These are phyloP conservation scores for Nycteola revayana DNA, from an alignment of 2,888 invertebrate species.

Conservation along the genomic window DNA sequence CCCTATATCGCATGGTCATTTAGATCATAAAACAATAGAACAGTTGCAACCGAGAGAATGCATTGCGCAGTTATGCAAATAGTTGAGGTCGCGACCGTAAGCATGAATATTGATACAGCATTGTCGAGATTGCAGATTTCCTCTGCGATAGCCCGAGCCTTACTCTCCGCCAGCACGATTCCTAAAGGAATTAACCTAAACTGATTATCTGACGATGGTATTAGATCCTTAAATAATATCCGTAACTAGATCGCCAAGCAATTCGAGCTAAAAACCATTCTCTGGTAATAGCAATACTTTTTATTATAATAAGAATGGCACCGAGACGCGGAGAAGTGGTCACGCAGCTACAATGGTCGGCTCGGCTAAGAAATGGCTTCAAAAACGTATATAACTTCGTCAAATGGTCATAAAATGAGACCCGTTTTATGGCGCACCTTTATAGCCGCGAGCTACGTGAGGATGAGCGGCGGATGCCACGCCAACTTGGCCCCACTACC, in stretches of 20 bases:
- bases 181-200: conserved; percentile 63
- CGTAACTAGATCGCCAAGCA: conserved; percentile 30
- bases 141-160: conserved; percentile 61
- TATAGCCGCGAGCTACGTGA: conserved; percentile 70
- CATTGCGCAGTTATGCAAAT: conserved; percentile 79
- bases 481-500: conserved; percentile 39
- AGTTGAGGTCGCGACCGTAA: conserved; percentile 75
- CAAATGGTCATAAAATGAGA: conserved; percentile 78
- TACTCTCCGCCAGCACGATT: conserved; percentile 71
- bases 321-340: conserved; percentile 51
- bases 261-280: conserved; percentile 44
- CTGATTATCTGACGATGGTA: conserved; percentile 57
- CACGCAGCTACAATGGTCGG: conserved; percentile 68
- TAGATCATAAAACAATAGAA: conserved; percentile 81
- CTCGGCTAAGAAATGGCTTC: conserved; percentile 68
- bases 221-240: conserved; percentile 46
- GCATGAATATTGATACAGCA: conserved; percentile 81
- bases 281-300: conserved; percentile 45
- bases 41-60: conserved; percentile 74
- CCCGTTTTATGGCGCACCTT: conserved; percentile 77
- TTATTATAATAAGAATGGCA: conserved; percentile 57
- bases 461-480: conserved; percentile 63
- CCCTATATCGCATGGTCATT: conserved; percentile 76
- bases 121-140: conserved; percentile 75
- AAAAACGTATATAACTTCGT: conserved; percentile 77